Evolutionary conservation across 1,140 invertebrate genomes (phyloP).

Genomic region (Euglossa dilemma): DNA sequence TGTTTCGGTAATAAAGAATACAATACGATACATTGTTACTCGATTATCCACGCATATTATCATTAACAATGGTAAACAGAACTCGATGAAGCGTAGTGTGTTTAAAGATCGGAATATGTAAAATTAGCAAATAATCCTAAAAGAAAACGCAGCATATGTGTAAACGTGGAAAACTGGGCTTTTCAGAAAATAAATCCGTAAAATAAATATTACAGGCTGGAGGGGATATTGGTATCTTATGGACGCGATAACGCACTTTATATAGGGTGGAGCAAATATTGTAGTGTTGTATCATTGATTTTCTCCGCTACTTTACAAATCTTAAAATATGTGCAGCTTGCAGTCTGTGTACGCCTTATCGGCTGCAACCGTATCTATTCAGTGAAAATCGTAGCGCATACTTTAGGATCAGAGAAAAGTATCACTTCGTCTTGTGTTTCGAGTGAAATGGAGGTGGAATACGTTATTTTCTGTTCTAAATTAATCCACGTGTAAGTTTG

Average conservation of each 20-base stretch:
- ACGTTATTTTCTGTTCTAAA: neutral
- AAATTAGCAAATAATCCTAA: neutral
- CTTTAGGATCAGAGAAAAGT: neutral
- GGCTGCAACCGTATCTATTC: neutral
- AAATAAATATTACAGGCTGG: neutral
- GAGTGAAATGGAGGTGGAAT: neutral
- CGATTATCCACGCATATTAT: neutral
- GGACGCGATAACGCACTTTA: neutral
- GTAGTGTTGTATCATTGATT: neutral
- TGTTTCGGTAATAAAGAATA: too few species aligned
- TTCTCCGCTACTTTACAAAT: neutral
- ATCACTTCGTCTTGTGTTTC: neutral
- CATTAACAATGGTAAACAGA: neutral
- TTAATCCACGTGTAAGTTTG: too few species aligned
- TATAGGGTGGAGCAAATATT: neutral
- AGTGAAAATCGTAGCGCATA: neutral
- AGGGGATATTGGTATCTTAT: constrained; percentile 10
- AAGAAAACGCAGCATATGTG: too few species aligned
- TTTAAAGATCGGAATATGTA: neutral
- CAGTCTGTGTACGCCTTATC: constrained; percentile 9
- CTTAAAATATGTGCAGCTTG: neutral
- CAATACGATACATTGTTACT: too few species aligned
- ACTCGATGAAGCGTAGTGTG: too few species aligned
- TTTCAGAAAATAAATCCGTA: constrained; percentile 8
- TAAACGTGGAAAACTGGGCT: neutral